Percentiles rank a stretch among this genome's conserved stretches.
Evolutionary conservation across 1,140 invertebrate genomes (phyloP).

Genomic region (Macrobrachium rosenbergii): DNA sequence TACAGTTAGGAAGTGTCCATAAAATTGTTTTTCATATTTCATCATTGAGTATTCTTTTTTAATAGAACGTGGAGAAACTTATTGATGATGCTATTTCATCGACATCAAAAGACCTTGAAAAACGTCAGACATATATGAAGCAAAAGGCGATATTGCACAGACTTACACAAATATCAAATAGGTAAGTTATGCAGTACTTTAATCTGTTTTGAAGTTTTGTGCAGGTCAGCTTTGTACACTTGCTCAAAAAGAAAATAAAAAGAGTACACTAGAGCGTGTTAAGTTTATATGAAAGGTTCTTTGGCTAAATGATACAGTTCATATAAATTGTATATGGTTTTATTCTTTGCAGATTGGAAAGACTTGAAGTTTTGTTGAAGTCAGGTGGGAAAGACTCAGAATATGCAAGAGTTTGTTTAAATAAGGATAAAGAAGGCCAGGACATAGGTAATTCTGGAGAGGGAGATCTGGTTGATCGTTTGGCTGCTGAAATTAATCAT

Average conservation of each 20-base stretch:
- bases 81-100: conserved; percentile 27
- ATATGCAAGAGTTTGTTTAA: conserved; percentile 1
- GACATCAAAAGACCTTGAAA: conserved; percentile 14
- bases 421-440: neutral
- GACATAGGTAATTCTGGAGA: conserved; percentile 64
- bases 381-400: conserved; percentile 12
- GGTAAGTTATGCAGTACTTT: neutral
- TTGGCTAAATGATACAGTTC: neutral
- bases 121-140: neutral
- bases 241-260: neutral
- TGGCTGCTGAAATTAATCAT: conserved; percentile 82
- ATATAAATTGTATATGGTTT: neutral
- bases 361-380: conserved; percentile 39
- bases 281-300: neutral
- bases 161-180: conserved; percentile 27
- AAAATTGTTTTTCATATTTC: too few species aligned
- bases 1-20: neutral
- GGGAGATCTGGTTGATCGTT: conserved; percentile 67
- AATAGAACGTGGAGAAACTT: conserved; percentile 23
- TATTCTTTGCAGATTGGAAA: conserved; percentile 43
- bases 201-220: neutral
- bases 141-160: conserved; percentile 28
- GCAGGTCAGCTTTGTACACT: neutral
- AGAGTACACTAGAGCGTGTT: too few species aligned
- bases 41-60: neutral